Conservation (phyloP, 2,888 invertebrate species). For the Auanema freiburgensis region DNA sequence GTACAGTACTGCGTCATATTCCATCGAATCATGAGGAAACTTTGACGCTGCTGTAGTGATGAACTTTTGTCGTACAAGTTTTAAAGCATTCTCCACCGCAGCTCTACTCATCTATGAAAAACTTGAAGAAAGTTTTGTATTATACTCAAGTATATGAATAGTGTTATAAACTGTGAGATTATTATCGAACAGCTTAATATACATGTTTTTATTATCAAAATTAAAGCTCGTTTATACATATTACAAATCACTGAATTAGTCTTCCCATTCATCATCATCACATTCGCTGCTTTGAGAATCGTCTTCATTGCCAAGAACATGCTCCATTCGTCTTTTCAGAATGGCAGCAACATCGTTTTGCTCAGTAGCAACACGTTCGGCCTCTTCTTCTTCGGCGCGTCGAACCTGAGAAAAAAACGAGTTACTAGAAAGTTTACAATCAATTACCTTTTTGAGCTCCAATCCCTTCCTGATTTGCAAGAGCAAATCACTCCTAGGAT, state of each 20-base stretch:
- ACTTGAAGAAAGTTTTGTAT: no score
- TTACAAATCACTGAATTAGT: not conserved
- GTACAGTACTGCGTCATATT: constrained; percentile 20
- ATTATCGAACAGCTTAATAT: no score
- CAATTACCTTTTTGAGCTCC: constrained; percentile 51
- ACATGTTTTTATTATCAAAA: no score
- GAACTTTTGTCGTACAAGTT: constrained; percentile 12
- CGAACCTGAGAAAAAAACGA: constrained; percentile 25
- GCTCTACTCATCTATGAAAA: constrained; percentile 13
- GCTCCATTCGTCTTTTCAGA: constrained; percentile 59
- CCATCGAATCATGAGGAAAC: constrained; percentile 14
- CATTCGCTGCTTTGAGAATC: constrained; percentile 29
- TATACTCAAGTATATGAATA: no score
- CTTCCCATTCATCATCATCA: constrained; percentile 51
- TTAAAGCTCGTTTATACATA: no score
- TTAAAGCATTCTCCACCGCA: constrained; percentile 8
- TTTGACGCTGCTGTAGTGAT: constrained; percentile 2
- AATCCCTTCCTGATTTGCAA: constrained; percentile 58
- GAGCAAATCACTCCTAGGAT: constrained; percentile 43
- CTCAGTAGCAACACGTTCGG: constrained; percentile 41
- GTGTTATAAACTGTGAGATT: no score
- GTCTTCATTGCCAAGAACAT: constrained; percentile 48
- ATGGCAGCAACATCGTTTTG: constrained; percentile 62
- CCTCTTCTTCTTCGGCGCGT: constrained; percentile 49
- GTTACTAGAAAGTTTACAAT: not conserved